Conservation (phyloP, 2,888 invertebrate species). For the Dynastes maya region DNA sequence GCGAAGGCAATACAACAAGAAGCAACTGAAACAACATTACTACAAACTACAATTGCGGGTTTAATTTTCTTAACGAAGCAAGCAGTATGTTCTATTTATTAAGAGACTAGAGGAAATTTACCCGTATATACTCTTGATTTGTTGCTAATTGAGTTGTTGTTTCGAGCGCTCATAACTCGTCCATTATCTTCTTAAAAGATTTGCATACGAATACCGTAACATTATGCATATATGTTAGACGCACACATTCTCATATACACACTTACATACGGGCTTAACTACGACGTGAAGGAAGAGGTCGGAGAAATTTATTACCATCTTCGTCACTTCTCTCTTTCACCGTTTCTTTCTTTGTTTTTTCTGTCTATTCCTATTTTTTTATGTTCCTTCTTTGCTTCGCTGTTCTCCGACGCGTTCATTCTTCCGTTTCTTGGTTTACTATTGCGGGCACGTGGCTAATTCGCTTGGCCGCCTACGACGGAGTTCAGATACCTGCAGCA, state of each 20-base stretch:
- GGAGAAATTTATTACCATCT: constrained; percentile 47
- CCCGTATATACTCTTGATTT: constrained; percentile 38
- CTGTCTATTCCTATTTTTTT: background rate
- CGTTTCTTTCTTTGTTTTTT: constrained; percentile 16
- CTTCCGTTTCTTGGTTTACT: constrained; percentile 54
- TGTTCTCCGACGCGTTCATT: constrained; percentile 38
- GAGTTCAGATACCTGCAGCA: constrained; percentile 61
- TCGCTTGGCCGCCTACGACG: constrained; percentile 63
- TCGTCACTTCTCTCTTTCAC: constrained; percentile 1
- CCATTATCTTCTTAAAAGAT: constrained; percentile 47
- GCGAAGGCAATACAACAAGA: too few relatives aligned
- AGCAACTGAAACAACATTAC: too few relatives aligned
- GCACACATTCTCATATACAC: background rate
- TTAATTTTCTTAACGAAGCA: too few relatives aligned
- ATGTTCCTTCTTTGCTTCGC: background rate
- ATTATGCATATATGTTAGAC: background rate
- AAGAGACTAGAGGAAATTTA: constrained; percentile 27
- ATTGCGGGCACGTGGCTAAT: constrained; percentile 65
- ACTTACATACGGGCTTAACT: background rate
- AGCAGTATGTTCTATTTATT: background rate
- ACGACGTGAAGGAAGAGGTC: constrained; percentile 40
- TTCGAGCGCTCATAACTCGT: constrained; percentile 14
- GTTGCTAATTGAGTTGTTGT: constrained; percentile 50
- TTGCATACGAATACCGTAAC: constrained; percentile 37
- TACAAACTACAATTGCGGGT: too few relatives aligned